Base-by-base conservation (phyloP, 2,797 vertebrate species). In the Gymnoscopelus microlampas region DNA sequence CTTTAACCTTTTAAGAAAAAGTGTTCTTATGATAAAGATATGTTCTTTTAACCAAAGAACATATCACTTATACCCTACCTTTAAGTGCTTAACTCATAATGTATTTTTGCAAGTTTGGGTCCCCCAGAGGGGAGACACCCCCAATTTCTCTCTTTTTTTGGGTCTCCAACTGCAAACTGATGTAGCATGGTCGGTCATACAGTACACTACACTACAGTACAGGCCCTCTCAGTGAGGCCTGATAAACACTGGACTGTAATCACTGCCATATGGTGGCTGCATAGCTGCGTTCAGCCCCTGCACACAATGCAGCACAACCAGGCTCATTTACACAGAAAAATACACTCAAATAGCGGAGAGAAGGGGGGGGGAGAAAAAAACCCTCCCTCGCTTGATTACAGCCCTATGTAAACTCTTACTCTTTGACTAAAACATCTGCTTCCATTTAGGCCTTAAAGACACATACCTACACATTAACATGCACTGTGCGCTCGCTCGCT, bases 381-480 rank as follows among this genome's bases (percentile, higher is more conserved):
- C 71, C 63, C 68, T 74, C 71, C 64, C 68, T 81, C 26, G 24
- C 84, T 88, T 93, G 90, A 94, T 94, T 93, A 92, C 89, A 92
- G 84, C 88, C 83, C 87, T 88, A 74, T 90, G 85, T 91, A 93
- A 93, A 92, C 89, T 87, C 87, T 86, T 78, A 71, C 76, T 92
- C 77, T 72, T 66, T n/a, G 47, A 71, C 81, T 70, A 53, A 51
- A 69, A 91, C 93, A 94, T 93, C 91, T 94, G 93, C 88, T 94
- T 93, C 93, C 91, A 93, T 94, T 95, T 94, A 94, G 78, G 88
- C 71, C 85, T 90, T 83, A 89, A 89, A 88, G 79, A 89, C 76
- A 61, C 89, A 93, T 91, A 84, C 90, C 87, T 93, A 90, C 87
- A 90, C 81, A 91, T 92, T 93, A 88, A 76, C 84, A 85, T 81